Base-by-base conservation (phyloP, 2,888 invertebrate genomes). In the Clanis bilineata region DNA sequence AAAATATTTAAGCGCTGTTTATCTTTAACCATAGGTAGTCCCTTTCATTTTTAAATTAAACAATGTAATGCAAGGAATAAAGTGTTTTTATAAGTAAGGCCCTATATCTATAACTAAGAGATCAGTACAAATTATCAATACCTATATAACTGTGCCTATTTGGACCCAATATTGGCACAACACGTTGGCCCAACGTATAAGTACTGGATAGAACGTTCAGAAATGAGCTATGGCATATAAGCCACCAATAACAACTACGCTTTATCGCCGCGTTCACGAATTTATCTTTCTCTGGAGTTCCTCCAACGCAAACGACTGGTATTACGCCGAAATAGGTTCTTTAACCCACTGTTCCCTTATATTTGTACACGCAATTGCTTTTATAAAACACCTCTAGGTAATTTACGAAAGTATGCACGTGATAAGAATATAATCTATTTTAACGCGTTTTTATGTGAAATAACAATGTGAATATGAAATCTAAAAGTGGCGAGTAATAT, bases 311-410 rank as follows among this genome's bases (percentile, higher is more conserved):
- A 82, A 81, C 75, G 77, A 73, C 73, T 70, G 66, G 57, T 79
- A 81, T 82, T 82, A 77, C 70, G 67, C 62, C 64, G 60, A 72
- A 75, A 78, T 74, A 69, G 71, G 76, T 78, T 76, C 75, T 73
- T 80, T 75, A 77, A 70, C 73, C 21, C 6, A 36, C 43, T 22
- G 12, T 18, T 28, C 41, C 43, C 32, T 10, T 51, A 9, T 51
- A 51, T 51, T 51, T 28, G 28, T 51, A 15, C 25, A 47, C 51
- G 32, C 15, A 51, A 51, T 32, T 51, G 51, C 51, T 51, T 51
- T n/a, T 51, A 10, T 32, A 51, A 51, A 32, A 32, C 47, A 28
- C 28, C 28, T 32, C 15, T 25, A 10, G 18, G 18, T 9, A 28
- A 25, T 47, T 47, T 25, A 7, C 3, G 7, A 15, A 47, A n/a